Conservation (phyloP, 2,888 invertebrate genomes). For the Calameuta pallipes region DNA sequence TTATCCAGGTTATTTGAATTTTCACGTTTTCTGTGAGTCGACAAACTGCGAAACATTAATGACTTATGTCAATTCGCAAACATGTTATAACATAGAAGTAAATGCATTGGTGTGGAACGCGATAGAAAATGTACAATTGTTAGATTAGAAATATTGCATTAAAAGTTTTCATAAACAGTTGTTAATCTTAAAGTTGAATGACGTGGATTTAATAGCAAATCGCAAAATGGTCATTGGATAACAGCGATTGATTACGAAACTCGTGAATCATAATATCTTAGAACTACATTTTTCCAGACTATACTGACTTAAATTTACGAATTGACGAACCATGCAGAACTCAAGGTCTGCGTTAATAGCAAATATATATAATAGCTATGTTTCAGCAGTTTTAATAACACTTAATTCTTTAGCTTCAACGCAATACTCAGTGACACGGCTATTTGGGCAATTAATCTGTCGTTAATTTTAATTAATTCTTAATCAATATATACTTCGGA, state of each 20-base stretch:
- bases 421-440: neutral
- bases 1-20: neutral
- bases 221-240: too few species aligned
- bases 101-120: neutral
- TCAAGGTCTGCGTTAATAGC: neutral
- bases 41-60: neutral
- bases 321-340: neutral
- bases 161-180: neutral
- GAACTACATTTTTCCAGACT: neutral
- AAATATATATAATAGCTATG: neutral
- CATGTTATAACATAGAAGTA: neutral
- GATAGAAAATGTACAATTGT: neutral
- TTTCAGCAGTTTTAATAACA: neutral
- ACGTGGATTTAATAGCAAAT: too few species aligned
- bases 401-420: neutral
- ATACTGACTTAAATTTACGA: neutral
- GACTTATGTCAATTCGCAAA: neutral
- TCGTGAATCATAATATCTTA: neutral
- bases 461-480: neutral
- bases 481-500: neutral
- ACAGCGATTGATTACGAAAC: neutral
- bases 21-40: neutral
- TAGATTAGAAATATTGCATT: neutral
- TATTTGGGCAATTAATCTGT: neutral
- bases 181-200: neutral